Evolutionary conservation across 2,797 vertebrate species (phyloP), one percentile per base, ranked within the genome.

Genomic region (Holocentrus rufus): DNA sequence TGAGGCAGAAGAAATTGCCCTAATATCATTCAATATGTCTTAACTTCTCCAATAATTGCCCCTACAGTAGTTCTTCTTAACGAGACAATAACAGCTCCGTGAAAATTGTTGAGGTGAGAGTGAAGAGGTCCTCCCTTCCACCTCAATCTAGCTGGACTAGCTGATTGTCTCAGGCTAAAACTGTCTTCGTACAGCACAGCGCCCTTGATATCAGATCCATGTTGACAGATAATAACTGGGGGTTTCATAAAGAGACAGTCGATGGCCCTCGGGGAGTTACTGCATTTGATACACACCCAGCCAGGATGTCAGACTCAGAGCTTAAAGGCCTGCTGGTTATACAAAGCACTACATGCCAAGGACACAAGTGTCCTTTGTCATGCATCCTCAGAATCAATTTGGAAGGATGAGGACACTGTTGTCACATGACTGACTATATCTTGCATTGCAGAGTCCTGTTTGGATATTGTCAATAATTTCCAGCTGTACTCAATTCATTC

Each of bases 171-270:
- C 55, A 34, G 62, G 74, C 73, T 87, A 57, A 84, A 81, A 82
- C 83, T 69, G 30, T 85, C 83, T 83, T 78, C 69, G 52, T 65
- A 73, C 84, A 75, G 72, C 85, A 56, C 72, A 65, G 85, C 85
- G 68, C 69, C 60, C 77, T 27, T 76, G 83, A 77, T 83, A 85
- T 89, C 79, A 85, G 79, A 77, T 18, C 54, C 20, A 42, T 77
- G 84, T 74, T 92, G 90, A 92, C 89, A 90, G 86, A 90, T 87
- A 90, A 77, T 79, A 89, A 88, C 90, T 86, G 58, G 75, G 72
- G 87, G 85, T 83, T 84, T 87, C 83, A 83, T 85, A 80, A 80
- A 84, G 83, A 88, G 85, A 81, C 76, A 81, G 84, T 57, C 55
- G 36, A 80, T 87, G 83, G 79, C 81, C 88, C 17, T 47, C 68